Evolutionary conservation across 1,140 invertebrate species (phyloP), one percentile per base, ranked within the genome.

Genomic region (Halesus radiatus): DNA sequence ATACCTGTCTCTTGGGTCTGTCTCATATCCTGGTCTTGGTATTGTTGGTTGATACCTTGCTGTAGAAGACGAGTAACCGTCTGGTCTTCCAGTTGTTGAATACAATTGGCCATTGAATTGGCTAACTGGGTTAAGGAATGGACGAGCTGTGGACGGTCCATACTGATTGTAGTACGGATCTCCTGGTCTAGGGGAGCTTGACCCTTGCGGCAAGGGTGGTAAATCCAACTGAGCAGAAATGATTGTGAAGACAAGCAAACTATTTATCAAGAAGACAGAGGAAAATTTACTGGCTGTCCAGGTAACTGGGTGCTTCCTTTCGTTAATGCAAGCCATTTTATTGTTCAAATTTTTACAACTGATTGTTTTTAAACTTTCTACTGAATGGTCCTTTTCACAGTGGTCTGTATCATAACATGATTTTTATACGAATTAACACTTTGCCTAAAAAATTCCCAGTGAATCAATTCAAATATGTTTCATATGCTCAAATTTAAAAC

Each of bases 141-240:
- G 86, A 22, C 84, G 50, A 16, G 79, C 86, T 0, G 88, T 89
- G 58, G 87, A 83, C 7, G 62, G 20, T 15, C 79, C 77, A 50
- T 76, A 81, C 18, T 79, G 82, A 70, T 84, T 84, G 52, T 84
- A 85, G 53, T 74, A 83, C 68, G 85, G 87, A 70, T 88, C 88
- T 16, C 88, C 83, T 37, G 85, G 87, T 23, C 88, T 84, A 60
- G 85, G 88, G 1, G 88, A 87, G 32, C 82, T 85, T 2, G 89
- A 89, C 64, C 86, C 83, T 26, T 26, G 32, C 76, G 81, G 83
- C 37, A 66, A 15, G 70, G 81, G 82, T n/a, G 81, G 74, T 52
- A 92, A 83, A 83, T 91, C 90, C 52, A 92, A 84, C 81, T 92
- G 91, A 0, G 90, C 89, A 72, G 32, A 45, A 50, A 80, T 78